Evolutionary conservation across 2,888 invertebrate species (phyloP), one percentile per base, ranked within the genome.

Genomic region (Drosophila borealis): DNA sequence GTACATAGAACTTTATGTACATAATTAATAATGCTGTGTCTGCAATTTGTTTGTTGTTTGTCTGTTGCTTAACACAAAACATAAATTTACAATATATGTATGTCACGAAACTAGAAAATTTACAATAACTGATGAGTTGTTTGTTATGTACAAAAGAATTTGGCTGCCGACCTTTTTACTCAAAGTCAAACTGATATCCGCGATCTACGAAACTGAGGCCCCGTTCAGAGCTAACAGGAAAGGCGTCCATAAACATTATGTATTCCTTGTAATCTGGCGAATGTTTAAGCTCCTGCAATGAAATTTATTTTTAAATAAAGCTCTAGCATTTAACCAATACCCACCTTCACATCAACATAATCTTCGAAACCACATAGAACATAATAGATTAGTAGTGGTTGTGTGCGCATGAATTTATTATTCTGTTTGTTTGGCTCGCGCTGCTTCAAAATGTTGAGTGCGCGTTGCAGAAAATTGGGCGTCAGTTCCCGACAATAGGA

Each of bases 151-250:
- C 69, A 75, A 39, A 25, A 48, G 19, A 46, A 44, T 21, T 60
- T 34, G 44, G 36, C 29, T 48, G 48, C 46, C 34, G 8, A 39
- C 29, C 37, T 19, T 36, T 51, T 68, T 74, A 81, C 46, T 81
- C 75, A 74, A 90, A 91, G 61, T 90, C 87, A 74, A 91, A 90
- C 41, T 90, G 88, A 68, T 80, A 91, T 29, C 90, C 90, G 44
- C 91, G 82, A 69, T 90, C 86, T 1, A 91, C 87, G 62, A 85
- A 91, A 66, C 90, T 90, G 13, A 91, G 75, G 9, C 90, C 90
- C 6, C 79, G 77, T 45, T 90, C 90, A 0, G 89, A 90, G 49
- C 78, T 78, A 10, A 78, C 67, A 2, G 91, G 90, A 59, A 91
- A 89, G 21, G 78, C 87, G 17, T 80, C 73, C 19, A 82, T 82